Evolutionary conservation across 2,113 vertebrate species (phyloP), one percentile per base, ranked within the genome.

Genomic region (Prunella fulvescens): DNA sequence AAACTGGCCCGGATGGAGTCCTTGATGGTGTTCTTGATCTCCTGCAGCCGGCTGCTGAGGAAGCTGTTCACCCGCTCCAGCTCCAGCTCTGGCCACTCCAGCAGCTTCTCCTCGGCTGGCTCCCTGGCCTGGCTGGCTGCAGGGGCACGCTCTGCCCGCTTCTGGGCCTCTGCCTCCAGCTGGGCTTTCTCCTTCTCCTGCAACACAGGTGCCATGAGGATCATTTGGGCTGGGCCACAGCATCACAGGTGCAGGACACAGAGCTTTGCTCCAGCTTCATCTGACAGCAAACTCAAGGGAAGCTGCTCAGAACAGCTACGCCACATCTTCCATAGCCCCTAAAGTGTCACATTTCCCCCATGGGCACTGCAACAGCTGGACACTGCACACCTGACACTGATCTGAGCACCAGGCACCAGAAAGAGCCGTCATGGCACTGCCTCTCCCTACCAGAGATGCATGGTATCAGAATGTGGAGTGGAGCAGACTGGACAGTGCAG

Each of bases 21-120:
- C 97, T 99, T 99, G 93, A 99, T 99, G 88, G 99, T 99, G 97
- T 99, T 99, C 92, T 99, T 99, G 92, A 99, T 99, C 97, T 99
- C 99, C 95, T 99, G 99, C 40, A 99, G 98, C 33, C 99, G 99
- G 97, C 98, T 99, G 91, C 98, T 99, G 91, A 99, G 98, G 92
- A 99, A 99, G 97, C 98, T 99, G 98, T 99, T 99, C 83, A 99
- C 99, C 2, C 99, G 98, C 95, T 99, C 99, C 61, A 99, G 97
- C 92, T 99, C 99, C 90, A 98, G 97, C 96, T 99, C 98, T 0
- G 99, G 99, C 99, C 99, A 99, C 78, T 99, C 99, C 58, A 99
- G 97, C 64, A 99, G 97, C 79, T 98, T 98, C 74, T 99, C 98
- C 48, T 97, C 95, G 0, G 97, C 82, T 1, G 86, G 92, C 58